Percentiles rank a stretch among this genome's conserved stretches.
Evolutionary conservation across 2,888 invertebrate genomes (phyloP).

Genomic region (Teinopalpus imperialis): DNA sequence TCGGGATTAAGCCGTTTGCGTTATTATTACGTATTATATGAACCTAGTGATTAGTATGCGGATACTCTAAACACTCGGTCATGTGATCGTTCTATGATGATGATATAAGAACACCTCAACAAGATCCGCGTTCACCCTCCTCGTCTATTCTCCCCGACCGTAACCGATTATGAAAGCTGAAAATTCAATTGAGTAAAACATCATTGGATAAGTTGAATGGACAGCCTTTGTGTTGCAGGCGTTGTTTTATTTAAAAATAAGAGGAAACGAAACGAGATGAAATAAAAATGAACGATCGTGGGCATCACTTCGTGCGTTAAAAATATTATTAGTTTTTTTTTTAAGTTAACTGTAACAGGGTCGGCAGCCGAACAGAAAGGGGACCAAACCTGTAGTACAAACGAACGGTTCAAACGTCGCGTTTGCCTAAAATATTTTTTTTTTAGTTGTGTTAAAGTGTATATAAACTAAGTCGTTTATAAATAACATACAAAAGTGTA

Average conservation of each 20-base stretch:
- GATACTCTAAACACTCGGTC: too few species aligned
- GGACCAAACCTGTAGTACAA: not conserved
- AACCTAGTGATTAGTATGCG: too few species aligned
- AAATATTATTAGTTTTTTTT: not conserved
- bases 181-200: constrained; percentile 2
- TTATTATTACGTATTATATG: too few species aligned
- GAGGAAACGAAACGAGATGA: constrained; percentile 3
- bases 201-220: constrained; percentile 1
- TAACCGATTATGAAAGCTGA: constrained; percentile 15
- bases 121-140: too few species aligned
- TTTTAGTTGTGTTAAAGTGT: too few species aligned
- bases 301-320: constrained; percentile 1
- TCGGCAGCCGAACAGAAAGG: not conserved
- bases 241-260: constrained; percentile 1
- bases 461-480: too few species aligned
- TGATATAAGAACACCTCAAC: not conserved
- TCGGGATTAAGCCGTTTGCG: too few species aligned
- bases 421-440: not conserved
- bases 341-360: constrained; percentile 1
- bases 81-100: not conserved
- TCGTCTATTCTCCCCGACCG: not conserved
- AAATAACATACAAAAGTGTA: constrained; percentile 10
- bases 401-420: not conserved
- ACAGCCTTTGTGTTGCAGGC: constrained; percentile 1
- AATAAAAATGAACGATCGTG: constrained; percentile 5